Conservation (phyloP, 2,113 vertebrate species). For the Macquaria ambigua region DNA sequence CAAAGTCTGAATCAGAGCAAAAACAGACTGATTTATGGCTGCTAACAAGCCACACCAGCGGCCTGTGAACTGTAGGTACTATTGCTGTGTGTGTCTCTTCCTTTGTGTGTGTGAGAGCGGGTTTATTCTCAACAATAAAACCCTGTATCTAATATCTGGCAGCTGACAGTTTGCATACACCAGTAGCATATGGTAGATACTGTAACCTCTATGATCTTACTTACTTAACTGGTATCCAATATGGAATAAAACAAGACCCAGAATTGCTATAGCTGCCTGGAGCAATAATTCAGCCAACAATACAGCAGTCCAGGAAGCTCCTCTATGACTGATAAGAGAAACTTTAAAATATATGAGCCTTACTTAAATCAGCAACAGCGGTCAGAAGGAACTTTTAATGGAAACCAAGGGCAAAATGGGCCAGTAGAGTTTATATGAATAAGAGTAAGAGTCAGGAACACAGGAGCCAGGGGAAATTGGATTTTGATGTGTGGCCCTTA, state of each 20-base stretch:
- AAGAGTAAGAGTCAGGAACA: not conserved
- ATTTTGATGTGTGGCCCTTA: slow-evolving; percentile 20
- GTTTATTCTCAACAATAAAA: slow-evolving; percentile 53
- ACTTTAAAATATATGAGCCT: slow-evolving; percentile 36
- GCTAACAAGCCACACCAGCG: slow-evolving; percentile 65
- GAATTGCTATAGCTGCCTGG: not conserved
- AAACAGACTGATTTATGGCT: slow-evolving; percentile 72
- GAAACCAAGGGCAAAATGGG: not conserved
- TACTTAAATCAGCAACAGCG: slow-evolving; percentile 37
- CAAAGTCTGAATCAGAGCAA: slow-evolving; percentile 44
- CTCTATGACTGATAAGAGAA: slow-evolving; percentile 20
- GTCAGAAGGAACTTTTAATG: not conserved
- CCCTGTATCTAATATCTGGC: slow-evolving; percentile 26
- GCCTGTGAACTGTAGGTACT: slow-evolving; percentile 41
- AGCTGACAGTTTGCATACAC: not conserved
- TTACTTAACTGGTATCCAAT: not conserved
- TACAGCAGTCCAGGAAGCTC: slow-evolving; percentile 1
- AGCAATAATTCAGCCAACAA: slow-evolving; percentile 27
- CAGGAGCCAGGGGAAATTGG: slow-evolving; percentile 8
- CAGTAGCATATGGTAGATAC: not conserved
- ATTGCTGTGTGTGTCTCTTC: slow-evolving; percentile 12
- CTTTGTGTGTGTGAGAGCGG: slow-evolving; percentile 4
- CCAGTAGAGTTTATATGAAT: not conserved
- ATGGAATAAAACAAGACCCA: slow-evolving; percentile 2
- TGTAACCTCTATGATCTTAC: not conserved